These are phyloP conservation scores for Euborellia annulipes DNA, from an alignment of 1,140 invertebrate species.

Conservation along the genomic window DNA sequence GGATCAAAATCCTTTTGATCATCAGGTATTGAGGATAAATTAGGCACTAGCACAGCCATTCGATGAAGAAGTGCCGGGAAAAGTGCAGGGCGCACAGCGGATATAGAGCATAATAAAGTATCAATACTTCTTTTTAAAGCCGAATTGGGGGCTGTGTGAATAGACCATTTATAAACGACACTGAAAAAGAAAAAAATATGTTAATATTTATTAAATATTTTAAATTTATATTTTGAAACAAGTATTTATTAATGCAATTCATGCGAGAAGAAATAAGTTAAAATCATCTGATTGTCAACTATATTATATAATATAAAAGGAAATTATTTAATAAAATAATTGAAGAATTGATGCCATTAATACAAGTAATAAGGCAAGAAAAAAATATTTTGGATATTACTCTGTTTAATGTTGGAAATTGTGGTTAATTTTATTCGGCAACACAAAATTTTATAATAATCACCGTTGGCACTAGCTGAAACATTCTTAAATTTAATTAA, in stretches of 20 bases:
- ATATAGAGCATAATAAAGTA: conserved; percentile 65
- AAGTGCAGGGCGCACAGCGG: conserved; percentile 59
- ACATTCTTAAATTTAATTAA: no score
- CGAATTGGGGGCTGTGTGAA: conserved; percentile 41
- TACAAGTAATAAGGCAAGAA: no score
- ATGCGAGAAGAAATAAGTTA: conserved; percentile 4
- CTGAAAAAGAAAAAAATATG: conserved; percentile 23
- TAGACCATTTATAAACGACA: conserved; percentile 59
- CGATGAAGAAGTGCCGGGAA: conserved; percentile 56
- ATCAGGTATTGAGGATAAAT: conserved; percentile 39
- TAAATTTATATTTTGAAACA: neutral
- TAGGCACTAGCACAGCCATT: conserved; percentile 48
- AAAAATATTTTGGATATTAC: no score
- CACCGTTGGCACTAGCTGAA: no score
- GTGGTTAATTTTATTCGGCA: no score
- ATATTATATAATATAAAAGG: no score
- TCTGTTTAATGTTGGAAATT: no score
- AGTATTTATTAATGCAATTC: conserved; percentile 6
- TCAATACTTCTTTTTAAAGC: conserved; percentile 65
- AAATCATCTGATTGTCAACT: no score
- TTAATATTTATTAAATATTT: neutral
- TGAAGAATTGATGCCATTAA: no score
- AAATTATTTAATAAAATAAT: no score
- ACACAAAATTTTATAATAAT: no score
- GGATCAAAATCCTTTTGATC: conserved; percentile 32